Percentiles rank a stretch among this genome's conserved stretches.
phyloP scores from a whole-genome alignment of 1,140 invertebrate species.

The Pseudobourletiella spinata region DNA sequence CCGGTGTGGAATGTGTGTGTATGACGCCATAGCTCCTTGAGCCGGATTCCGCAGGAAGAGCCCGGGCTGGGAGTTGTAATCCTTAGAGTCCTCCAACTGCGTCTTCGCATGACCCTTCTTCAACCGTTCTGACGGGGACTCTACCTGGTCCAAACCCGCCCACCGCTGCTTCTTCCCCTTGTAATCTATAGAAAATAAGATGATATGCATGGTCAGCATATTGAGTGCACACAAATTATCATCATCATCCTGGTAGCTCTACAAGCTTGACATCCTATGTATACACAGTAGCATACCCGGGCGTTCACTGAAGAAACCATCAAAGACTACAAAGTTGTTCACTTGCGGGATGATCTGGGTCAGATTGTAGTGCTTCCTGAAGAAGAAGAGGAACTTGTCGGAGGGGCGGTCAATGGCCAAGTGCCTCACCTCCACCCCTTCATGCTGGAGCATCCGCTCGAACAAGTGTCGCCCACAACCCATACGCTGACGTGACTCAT shows the following conservation, averaged over 20 bases:
- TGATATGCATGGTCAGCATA: too few relatives aligned
- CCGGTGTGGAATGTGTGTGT: slow-evolving; percentile 7
- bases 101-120: background rate
- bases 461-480: slow-evolving; percentile 68
- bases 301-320: slow-evolving; percentile 62
- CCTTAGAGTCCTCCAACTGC: slow-evolving; percentile 22
- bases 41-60: slow-evolving; percentile 26
- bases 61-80: slow-evolving; percentile 25
- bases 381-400: slow-evolving; percentile 71
- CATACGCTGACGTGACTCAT: slow-evolving; percentile 57
- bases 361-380: slow-evolving; percentile 72
- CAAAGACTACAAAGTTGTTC: slow-evolving; percentile 81
- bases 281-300: slow-evolving; percentile 33
- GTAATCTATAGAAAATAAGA: slow-evolving; percentile 23
- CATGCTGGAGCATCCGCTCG: slow-evolving; percentile 60
- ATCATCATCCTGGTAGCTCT: too few relatives aligned
- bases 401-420: slow-evolving; percentile 85
- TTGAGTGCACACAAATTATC: too few relatives aligned
- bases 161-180: slow-evolving; percentile 29
- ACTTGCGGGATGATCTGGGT: slow-evolving; percentile 62
- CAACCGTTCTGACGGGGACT: slow-evolving; percentile 8
- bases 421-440: slow-evolving; percentile 57
- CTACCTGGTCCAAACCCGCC: slow-evolving; percentile 24
- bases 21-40: slow-evolving; percentile 7
- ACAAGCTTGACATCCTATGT: too few relatives aligned